Conservation (phyloP, 2,113 vertebrate genomes). For the Microcebus jonahi region DNA sequence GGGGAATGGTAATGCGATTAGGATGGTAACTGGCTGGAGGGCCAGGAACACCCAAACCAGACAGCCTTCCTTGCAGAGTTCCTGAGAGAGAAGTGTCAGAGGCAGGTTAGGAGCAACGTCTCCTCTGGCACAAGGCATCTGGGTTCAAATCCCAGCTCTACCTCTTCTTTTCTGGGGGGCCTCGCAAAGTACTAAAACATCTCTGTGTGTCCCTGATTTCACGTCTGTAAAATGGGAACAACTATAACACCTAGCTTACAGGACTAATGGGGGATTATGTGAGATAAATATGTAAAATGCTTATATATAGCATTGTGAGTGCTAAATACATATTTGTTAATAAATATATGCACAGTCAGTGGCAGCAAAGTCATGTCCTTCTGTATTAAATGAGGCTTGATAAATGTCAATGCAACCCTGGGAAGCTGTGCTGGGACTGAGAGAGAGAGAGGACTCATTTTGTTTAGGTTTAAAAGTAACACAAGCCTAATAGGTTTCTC, state of each 20-base stretch:
- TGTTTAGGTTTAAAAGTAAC: slow-evolving; percentile 26
- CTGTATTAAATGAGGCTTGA: neutral
- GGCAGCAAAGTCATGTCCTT: neutral
- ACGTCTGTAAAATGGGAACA: neutral
- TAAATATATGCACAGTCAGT: neutral
- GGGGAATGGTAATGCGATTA: slow-evolving; percentile 59
- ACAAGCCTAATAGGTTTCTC: neutral
- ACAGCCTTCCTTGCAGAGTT: neutral
- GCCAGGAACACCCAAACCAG: neutral
- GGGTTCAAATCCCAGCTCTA: neutral
- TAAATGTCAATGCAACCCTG: neutral
- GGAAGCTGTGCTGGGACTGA: no score
- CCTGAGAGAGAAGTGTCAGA: neutral
- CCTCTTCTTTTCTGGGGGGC: neutral
- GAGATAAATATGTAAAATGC: neutral
- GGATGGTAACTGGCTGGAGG: neutral
- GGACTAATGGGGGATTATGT: neutral
- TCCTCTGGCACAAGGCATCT: neutral
- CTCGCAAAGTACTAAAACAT: neutral
- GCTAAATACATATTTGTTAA: neutral
- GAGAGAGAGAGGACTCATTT: neutral
- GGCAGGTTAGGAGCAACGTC: neutral
- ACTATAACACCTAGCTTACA: neutral
- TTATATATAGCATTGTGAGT: neutral
- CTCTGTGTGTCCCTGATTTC: neutral